A percentile compares a stretch with the other conserved stretches of the same genome.
Conservation (phyloP, 2,113 vertebrate genomes). For the Aepyceros melampus region DNA sequence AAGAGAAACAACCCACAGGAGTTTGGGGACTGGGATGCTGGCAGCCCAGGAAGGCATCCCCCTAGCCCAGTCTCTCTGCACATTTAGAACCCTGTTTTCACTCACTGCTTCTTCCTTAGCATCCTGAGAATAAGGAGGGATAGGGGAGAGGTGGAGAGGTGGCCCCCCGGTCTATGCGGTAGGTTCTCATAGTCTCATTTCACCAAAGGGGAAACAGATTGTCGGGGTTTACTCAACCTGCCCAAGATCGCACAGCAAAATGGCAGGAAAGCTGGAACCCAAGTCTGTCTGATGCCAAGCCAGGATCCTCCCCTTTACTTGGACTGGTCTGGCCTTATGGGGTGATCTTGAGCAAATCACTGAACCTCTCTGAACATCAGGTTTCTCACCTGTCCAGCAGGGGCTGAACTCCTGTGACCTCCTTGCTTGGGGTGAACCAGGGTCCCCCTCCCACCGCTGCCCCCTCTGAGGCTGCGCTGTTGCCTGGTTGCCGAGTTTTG, state of each 20-base stretch:
- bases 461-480: not conserved
- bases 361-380: not conserved
- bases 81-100: not conserved
- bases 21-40: not conserved
- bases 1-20: not conserved
- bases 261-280: not conserved
- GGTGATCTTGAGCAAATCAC: not conserved
- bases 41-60: not conserved
- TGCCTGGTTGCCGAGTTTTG: not conserved
- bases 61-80: not conserved
- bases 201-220: not conserved
- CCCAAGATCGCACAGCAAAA: not conserved
- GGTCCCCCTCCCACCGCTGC: not conserved
- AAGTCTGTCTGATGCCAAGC: not conserved
- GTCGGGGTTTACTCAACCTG: not conserved
- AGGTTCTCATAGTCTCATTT: not conserved
- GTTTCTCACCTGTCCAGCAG: not conserved
- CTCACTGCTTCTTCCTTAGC: not conserved
- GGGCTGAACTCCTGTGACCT: not conserved
- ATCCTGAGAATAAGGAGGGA: not conserved
- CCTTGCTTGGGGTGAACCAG: not conserved
- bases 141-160: not conserved
- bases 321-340: not conserved
- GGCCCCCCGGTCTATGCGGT: fast-evolving
- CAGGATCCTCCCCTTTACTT: not conserved